Conservation (phyloP, 2,797 vertebrate genomes). For the Microcaecilia unicolor region DNA sequence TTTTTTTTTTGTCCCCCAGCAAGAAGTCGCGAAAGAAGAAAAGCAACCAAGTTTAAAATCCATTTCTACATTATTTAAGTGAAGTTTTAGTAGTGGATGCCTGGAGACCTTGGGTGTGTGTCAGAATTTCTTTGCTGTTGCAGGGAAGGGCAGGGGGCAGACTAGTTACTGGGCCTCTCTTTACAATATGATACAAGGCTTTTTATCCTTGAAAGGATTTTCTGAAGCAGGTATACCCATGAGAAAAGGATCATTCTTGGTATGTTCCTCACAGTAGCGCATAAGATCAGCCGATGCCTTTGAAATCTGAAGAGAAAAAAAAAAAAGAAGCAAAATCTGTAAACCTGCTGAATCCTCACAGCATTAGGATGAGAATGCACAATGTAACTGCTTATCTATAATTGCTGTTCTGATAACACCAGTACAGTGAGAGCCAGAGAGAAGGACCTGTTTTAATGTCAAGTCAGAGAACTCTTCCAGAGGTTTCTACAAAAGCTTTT, state of each 20-base stretch:
- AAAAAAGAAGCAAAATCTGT: neutral
- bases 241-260: constrained; percentile 81
- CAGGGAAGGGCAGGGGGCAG: constrained; percentile 11
- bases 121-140: constrained; percentile 16
- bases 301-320: constrained; percentile 63
- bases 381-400: no score
- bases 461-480: no score
- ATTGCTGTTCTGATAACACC: no score
- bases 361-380: no score
- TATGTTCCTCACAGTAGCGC: constrained; percentile 85
- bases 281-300: constrained; percentile 92
- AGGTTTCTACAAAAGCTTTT: no score
- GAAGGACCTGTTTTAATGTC: no score
- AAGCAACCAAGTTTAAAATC: constrained; percentile 27
- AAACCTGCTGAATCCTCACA: neutral
- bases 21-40: constrained; percentile 27
- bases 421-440: no score
- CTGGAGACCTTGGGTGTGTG: constrained; percentile 45
- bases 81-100: constrained; percentile 22
- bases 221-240: constrained; percentile 86
- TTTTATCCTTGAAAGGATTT: constrained; percentile 98
- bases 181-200: constrained; percentile 90
- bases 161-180: constrained; percentile 23
- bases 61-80: constrained; percentile 18
- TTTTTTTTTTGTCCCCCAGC: constrained; percentile 3